These are phyloP conservation scores for Crotalus adamanteus DNA, from an alignment of 2,797 vertebrate species.

Conservation along the genomic window DNA sequence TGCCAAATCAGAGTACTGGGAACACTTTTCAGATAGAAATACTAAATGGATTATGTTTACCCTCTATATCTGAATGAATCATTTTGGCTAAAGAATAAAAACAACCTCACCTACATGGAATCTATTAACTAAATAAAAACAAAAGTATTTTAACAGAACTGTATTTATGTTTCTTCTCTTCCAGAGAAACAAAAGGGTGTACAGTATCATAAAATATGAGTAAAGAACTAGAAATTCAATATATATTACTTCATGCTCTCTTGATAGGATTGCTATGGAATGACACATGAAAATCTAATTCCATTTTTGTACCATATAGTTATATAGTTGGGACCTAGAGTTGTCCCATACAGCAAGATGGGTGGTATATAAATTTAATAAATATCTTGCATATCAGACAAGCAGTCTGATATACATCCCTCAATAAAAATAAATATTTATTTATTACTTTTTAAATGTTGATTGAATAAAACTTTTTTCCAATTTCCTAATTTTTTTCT, in stretches of 20 bases:
- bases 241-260: background rate
- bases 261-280: background rate
- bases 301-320: background rate
- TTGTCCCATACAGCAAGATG: background rate
- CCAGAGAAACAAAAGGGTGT: background rate
- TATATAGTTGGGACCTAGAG: background rate
- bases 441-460: background rate
- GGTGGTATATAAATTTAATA: background rate
- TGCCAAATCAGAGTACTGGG: background rate
- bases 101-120: conserved; percentile 10
- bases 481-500: conserved; percentile 22
- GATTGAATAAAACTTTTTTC: background rate
- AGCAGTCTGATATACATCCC: background rate
- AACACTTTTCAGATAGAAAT: no score
- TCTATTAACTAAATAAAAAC: conserved; percentile 22
- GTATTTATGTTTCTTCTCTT: background rate
- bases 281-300: background rate
- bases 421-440: conserved; percentile 3
- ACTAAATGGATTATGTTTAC: background rate
- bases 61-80: background rate
- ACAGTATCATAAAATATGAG: background rate
- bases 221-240: conserved; percentile 20
- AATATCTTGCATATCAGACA: background rate
- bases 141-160: conserved; percentile 2
- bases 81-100: conserved; percentile 6